These are phyloP conservation scores for Bufo gargarizans DNA, from an alignment of 2,113 vertebrate genomes.

Conservation along the genomic window DNA sequence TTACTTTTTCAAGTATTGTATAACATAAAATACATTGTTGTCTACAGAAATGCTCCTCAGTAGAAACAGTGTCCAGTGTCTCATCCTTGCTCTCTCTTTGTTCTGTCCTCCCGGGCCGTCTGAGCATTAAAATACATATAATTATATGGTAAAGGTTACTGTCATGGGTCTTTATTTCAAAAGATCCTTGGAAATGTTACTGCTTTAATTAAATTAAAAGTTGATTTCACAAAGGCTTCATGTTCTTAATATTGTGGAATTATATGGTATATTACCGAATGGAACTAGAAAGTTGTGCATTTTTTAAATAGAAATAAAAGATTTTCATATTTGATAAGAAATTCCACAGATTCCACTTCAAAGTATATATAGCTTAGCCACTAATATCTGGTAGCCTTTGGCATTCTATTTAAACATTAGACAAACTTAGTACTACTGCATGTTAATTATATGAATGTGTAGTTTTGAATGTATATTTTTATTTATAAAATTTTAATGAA, in stretches of 20 bases:
- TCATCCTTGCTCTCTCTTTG: neutral
- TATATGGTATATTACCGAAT: neutral
- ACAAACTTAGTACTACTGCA: no score
- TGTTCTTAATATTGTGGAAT: neutral
- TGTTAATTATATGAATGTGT: no score
- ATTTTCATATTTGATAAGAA: no score
- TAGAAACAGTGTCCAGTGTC: neutral
- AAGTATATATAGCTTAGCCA: no score
- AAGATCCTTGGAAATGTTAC: neutral
- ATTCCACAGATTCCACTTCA: no score
- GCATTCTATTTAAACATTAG: no score
- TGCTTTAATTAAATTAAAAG: neutral
- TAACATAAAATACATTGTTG: neutral
- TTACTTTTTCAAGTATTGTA: neutral
- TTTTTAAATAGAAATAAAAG: neutral
- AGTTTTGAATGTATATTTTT: no score
- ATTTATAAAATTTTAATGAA: no score
- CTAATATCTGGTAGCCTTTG: no score
- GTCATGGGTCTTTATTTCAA: neutral
- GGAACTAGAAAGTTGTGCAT: neutral
- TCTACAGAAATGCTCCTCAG: neutral
- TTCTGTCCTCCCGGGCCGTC: neutral
- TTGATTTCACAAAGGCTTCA: neutral
- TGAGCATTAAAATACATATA: neutral
- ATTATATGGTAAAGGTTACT: neutral